Percentiles rank a stretch among this genome's conserved stretches.
Evolutionary conservation across 2,113 vertebrate genomes (phyloP).

Genomic region (Entomyzon cyanotis): DNA sequence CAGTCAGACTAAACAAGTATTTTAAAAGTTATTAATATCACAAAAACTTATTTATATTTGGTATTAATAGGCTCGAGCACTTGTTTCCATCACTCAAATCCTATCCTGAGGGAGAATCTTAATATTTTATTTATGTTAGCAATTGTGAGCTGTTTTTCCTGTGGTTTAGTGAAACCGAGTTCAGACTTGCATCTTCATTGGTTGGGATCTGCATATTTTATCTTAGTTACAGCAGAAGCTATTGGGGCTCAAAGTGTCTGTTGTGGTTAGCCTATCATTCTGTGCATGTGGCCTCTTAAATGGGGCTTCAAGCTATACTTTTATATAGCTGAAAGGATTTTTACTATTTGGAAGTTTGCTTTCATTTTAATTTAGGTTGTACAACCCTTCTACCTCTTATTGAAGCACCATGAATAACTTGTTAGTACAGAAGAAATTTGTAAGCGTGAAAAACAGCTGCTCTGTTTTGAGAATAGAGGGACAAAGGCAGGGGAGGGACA

Average conservation of each 20-base stretch:
- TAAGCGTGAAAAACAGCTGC: not conserved
- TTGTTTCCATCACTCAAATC: not conserved
- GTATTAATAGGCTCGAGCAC: not conserved
- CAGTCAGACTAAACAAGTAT: not conserved
- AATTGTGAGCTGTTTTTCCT: not conserved
- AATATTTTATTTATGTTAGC: not conserved
- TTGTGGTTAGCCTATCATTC: not conserved
- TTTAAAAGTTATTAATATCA: not conserved
- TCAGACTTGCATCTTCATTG: not conserved
- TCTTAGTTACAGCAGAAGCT: not conserved
- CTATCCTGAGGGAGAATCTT: not conserved
- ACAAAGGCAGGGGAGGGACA: accelerated
- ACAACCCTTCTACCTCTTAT: not conserved
- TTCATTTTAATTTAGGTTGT: not conserved
- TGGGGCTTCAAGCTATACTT: not conserved
- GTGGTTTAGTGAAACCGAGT: not conserved
- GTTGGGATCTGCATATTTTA: not conserved
- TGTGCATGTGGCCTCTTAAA: not conserved
- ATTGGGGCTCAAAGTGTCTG: not conserved
- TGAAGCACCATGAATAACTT: not conserved
- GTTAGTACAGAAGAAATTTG: not conserved
- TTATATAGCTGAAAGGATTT: not conserved
- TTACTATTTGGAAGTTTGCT: not conserved
- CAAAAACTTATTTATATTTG: not conserved
- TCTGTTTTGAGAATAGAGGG: not conserved